Evolutionary conservation across 2,797 vertebrate species (phyloP), one percentile per base, ranked within the genome.

Genomic region (Channa striata): DNA sequence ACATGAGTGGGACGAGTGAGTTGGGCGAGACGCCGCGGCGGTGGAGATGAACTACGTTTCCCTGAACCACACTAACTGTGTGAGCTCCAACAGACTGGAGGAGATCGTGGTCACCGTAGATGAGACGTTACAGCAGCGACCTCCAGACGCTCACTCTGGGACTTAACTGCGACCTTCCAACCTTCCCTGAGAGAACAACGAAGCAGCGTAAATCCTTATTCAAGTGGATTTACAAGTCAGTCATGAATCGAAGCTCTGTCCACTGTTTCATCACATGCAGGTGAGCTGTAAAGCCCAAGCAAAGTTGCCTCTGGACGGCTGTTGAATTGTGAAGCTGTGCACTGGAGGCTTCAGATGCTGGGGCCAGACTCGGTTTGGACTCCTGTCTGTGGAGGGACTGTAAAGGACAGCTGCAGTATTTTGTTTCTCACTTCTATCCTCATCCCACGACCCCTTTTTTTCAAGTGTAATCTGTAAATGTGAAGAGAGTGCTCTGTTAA

Each of bases 91-190:
- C 23, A 80, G 74, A 19, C 58, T 87, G 1, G 94, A 95, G 60
- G 95, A 96, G 4, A 88, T 94, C n/a, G 90, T 94, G 77, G 87
- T 96, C 19, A 91, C 93, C 72, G 92, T 97, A 11, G 56, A 93
- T 0, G 95, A 96, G 82, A 93, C 87, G 11, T 73, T 88, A 6
- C 89, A 93, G 72, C 62, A 64, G 59, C 72, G 21, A 64, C 94
- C 93, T 0, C 90, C 83, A 1, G 94, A 95, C 76, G 89, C 89
- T 13, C 91, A 88, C 88, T 79, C 59, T 0, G 90, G 63, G 2
- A 70, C 92, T 30, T 93, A 92, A 87, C 39, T 1, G n/a, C 1
- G 39, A 54, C 14, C 49, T n/a, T 6, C 8, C 3, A 17, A 30
- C 53, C 34, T 62, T 44, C 34, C 30, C 39, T 21, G 58, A 58